phyloP scores from a whole-genome alignment of 2,113 vertebrate species.

The Cairina moschata region DNA sequence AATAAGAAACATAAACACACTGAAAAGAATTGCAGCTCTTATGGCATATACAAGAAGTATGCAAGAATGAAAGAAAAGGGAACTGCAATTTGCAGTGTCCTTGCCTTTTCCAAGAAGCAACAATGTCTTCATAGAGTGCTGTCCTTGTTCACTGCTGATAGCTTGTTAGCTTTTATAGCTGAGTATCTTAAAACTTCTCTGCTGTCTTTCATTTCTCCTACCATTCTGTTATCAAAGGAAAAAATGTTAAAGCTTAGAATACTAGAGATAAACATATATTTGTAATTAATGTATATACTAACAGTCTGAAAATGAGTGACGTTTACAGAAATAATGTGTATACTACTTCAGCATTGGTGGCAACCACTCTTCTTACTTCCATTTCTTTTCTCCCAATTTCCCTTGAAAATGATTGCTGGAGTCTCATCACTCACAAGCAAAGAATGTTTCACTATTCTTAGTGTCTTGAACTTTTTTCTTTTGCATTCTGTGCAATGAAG shows the following conservation, averaged over 20 bases:
- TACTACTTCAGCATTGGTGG: not conserved
- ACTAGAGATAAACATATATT: not conserved
- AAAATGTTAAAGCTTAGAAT: not conserved
- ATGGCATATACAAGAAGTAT: not conserved
- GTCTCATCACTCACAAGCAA: not conserved
- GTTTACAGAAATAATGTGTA: not conserved
- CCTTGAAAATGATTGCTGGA: not conserved
- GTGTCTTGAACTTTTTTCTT: not conserved
- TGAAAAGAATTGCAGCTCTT: not conserved
- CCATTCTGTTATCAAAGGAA: not conserved
- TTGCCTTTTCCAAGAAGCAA: not conserved
- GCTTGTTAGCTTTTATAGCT: not conserved
- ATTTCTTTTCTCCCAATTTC: not conserved
- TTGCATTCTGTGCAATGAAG: not conserved
- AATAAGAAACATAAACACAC: not conserved
- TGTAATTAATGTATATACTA: not conserved
- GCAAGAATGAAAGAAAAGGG: not conserved
- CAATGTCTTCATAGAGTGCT: not conserved
- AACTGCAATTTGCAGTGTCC: not conserved
- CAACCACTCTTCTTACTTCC: not conserved
- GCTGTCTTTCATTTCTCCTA: not conserved
- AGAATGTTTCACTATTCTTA: not conserved
- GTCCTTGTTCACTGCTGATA: not conserved
- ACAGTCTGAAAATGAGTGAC: not conserved
- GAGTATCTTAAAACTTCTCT: not conserved